phyloP scores from a whole-genome alignment of 2,113 vertebrate genomes.

The Machaerirhynchus nigripectus region DNA sequence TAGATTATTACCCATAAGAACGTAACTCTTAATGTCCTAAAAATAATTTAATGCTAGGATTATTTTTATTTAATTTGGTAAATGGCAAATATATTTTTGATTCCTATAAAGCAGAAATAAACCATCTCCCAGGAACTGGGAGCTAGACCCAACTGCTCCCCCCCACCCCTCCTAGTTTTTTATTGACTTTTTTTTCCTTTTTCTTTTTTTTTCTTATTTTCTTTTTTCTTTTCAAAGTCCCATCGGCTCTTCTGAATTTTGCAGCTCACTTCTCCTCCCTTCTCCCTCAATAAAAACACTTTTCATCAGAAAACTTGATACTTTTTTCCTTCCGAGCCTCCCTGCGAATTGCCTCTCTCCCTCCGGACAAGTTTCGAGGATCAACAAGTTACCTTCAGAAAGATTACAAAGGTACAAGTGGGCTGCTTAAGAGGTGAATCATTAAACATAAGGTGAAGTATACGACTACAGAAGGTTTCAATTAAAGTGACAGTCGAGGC shows the following conservation, averaged over 20 bases:
- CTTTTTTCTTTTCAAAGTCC: conserved; percentile 25
- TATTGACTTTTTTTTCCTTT: background rate
- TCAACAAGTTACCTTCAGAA: conserved; percentile 65
- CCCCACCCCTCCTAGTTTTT: background rate
- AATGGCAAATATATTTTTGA: conserved; percentile 33
- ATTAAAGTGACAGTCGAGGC: conserved; percentile 46
- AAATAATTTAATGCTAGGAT: conserved; percentile 23
- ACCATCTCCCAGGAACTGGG: conserved; percentile 38
- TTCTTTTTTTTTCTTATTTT: background rate
- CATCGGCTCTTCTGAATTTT: background rate
- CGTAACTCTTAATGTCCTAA: conserved; percentile 20
- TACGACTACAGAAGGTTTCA: conserved; percentile 40
- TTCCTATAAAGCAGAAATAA: conserved; percentile 69
- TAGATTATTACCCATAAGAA: conserved; percentile 3
- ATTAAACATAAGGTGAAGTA: conserved; percentile 60
- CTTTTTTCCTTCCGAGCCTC: background rate
- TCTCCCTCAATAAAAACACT: background rate
- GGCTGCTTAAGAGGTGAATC: conserved; percentile 62
- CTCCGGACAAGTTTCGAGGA: conserved; percentile 34
- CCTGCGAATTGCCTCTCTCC: background rate
- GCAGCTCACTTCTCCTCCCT: background rate
- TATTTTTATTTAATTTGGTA: conserved; percentile 45
- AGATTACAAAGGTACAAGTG: conserved; percentile 59
- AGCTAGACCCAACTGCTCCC: conserved; percentile 24
- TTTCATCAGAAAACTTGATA: background rate